Evolutionary conservation across 2,797 vertebrate genomes (phyloP).

Genomic region (Eurystomus glaucurus): DNA sequence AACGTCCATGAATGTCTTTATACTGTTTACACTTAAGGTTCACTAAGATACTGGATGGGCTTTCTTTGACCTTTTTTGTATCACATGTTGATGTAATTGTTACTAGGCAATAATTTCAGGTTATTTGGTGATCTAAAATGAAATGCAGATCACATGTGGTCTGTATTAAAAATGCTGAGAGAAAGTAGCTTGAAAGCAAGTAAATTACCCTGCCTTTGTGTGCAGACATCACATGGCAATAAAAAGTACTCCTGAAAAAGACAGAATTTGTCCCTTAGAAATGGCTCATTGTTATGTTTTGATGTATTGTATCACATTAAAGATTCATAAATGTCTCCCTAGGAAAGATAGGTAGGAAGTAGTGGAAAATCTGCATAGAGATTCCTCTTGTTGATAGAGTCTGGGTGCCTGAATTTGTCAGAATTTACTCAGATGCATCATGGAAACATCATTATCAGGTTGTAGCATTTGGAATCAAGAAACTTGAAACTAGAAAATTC

Average conservation of each 20-base stretch:
- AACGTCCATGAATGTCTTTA: neutral
- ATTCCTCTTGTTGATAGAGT: neutral
- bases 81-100: neutral
- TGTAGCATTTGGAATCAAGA: conserved; percentile 44
- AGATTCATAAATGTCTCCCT: conserved; percentile 71
- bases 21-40: neutral
- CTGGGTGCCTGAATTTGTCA: neutral
- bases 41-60: neutral
- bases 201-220: conserved; percentile 58
- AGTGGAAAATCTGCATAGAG: conserved; percentile 36
- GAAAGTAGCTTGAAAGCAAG: conserved; percentile 31
- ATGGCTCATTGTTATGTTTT: conserved; percentile 62
- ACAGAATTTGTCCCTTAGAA: conserved; percentile 64
- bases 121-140: neutral
- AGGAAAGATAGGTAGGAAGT: conserved; percentile 24
- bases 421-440: neutral
- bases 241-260: conserved; percentile 48
- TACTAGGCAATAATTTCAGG: neutral
- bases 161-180: conserved; percentile 16
- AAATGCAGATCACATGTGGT: neutral
- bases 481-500: conserved; percentile 6
- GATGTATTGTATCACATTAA: conserved; percentile 70
- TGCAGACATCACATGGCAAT: conserved; percentile 50
- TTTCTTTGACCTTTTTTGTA: neutral
- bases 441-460: neutral